A percentile compares a stretch with the other conserved stretches of the same genome.
phyloP scores from a whole-genome alignment of 2,113 vertebrate species.

The Nothoprocta perdicaria region DNA sequence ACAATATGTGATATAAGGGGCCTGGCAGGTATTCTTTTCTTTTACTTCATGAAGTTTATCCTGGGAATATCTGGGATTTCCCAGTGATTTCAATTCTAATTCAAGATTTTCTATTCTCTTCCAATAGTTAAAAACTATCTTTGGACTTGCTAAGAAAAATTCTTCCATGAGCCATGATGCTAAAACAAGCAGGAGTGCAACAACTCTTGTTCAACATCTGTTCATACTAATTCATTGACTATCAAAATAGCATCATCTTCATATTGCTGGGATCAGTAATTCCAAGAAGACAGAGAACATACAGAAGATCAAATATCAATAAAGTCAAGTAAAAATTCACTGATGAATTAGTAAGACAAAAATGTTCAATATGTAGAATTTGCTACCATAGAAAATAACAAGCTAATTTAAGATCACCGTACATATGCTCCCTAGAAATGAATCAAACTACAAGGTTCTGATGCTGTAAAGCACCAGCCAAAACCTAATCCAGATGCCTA shows the following conservation, averaged over 20 bases:
- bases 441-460: neutral
- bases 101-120: neutral
- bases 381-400: rapidly evolving
- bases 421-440: rapidly evolving
- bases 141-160: neutral
- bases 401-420: neutral
- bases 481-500: neutral
- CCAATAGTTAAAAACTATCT: rapidly evolving
- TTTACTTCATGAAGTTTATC: neutral
- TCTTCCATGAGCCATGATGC: neutral
- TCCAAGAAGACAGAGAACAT: neutral
- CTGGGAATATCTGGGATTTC: neutral
- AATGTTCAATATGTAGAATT: neutral
- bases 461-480: neutral
- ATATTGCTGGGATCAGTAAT: neutral
- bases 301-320: neutral
- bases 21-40: neutral
- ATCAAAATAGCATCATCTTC: neutral
- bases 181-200: neutral
- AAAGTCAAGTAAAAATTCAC: neutral
- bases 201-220: neutral
- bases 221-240: neutral
- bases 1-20: neutral
- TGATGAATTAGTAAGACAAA: neutral
- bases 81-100: neutral